phyloP scores from a whole-genome alignment of 2,797 vertebrate genomes.

The Miichthys miiuy region DNA sequence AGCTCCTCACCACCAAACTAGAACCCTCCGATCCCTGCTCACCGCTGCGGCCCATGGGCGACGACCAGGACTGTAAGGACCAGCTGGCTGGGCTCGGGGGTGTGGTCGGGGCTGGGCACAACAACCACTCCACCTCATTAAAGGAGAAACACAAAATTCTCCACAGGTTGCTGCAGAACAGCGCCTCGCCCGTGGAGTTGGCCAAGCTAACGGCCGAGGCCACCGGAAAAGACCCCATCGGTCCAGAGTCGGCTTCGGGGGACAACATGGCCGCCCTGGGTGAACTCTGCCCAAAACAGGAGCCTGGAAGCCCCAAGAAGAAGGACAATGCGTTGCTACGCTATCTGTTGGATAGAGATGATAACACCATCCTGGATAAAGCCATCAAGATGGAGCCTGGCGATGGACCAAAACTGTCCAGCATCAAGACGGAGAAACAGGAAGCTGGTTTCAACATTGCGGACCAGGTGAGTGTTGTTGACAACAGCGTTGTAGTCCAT shows the following conservation, averaged over 20 bases:
- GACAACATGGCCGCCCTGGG: conserved; percentile 79
- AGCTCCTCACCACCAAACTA: conserved; percentile 96
- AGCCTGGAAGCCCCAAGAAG: conserved; percentile 95
- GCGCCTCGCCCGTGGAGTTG: conserved; percentile 95
- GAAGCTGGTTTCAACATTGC: conserved; percentile 88
- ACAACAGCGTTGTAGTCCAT: not conserved
- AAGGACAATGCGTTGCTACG: conserved; percentile 98
- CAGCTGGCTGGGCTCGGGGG: conserved; percentile 80
- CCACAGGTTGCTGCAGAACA: conserved; percentile 97
- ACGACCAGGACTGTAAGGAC: conserved; percentile 90
- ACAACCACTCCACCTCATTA: conserved; percentile 90
- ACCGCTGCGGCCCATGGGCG: conserved; percentile 77
- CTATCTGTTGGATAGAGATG: conserved; percentile 96
- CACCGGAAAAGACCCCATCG: conserved; percentile 92
- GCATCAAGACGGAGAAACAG: conserved; percentile 90
- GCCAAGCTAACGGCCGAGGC: conserved; percentile 96
- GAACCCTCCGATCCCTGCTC: conserved; percentile 92
- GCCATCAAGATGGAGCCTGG: conserved; percentile 91
- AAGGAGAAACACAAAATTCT: conserved; percentile 99
- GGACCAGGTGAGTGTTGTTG: conserved; percentile 87
- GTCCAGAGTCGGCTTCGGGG: conserved; percentile 83
- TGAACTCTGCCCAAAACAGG: conserved; percentile 92
- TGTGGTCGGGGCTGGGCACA: conserved; percentile 64
- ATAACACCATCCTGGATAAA: conserved; percentile 92
- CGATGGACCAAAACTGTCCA: conserved; percentile 86